Evolutionary conservation across 2,797 vertebrate genomes (phyloP).

Genomic region (Neopelma chrysocephalum): DNA sequence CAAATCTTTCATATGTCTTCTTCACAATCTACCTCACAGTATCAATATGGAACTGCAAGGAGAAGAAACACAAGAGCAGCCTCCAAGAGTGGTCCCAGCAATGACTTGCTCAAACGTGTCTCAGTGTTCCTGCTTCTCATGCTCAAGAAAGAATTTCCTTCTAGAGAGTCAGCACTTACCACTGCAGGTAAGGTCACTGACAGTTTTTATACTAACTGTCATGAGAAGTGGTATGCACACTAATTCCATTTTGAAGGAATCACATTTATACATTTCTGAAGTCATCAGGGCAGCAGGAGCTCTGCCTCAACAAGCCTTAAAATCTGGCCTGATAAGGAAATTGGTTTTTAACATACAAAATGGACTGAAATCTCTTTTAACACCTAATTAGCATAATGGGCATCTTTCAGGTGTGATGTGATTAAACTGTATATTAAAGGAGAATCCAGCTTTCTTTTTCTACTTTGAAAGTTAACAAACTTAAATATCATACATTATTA

Average conservation of each 20-base stretch:
- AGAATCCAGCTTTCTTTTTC: not conserved
- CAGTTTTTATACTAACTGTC: not conserved
- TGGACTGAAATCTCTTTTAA: not conserved
- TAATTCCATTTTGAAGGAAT: not conserved
- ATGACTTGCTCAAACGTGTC: too few species aligned
- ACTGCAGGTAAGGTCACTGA: too few species aligned
- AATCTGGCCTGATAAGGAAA: not conserved
- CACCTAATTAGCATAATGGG: not conserved
- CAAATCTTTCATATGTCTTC: not conserved
- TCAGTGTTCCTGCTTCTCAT: accelerated
- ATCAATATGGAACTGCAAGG: not conserved
- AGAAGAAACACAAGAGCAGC: not conserved
- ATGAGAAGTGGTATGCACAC: not conserved
- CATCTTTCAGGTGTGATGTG: not conserved
- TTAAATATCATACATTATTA: not conserved
- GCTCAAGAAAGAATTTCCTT: not conserved
- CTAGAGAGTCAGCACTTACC: accelerated
- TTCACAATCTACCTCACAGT: not conserved
- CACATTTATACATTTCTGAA: accelerated
- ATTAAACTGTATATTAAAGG: not conserved
- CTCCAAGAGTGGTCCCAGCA: not conserved
- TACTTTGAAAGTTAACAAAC: not conserved
- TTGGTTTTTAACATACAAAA: not conserved
- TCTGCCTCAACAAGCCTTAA: not conserved
- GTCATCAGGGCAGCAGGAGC: not conserved